These are phyloP conservation scores for Tachystola acroxantha DNA, from an alignment of 2,888 invertebrate species.

Conservation along the genomic window DNA sequence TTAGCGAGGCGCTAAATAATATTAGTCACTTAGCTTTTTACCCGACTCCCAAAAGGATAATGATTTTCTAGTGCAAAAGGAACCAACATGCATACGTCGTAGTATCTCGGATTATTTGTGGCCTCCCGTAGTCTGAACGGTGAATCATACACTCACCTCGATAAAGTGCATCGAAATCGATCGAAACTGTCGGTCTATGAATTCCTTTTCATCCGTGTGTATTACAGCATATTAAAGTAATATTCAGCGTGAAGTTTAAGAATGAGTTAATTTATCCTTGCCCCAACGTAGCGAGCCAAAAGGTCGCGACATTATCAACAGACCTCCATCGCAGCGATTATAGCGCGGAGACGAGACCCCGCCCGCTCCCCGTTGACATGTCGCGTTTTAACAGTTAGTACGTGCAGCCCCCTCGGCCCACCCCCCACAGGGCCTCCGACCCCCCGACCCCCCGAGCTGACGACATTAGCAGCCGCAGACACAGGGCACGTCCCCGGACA, in stretches of 20 bases:
- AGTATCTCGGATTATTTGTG: no score
- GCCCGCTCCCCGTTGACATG: conserved; percentile 64
- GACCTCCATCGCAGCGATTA: conserved; percentile 55
- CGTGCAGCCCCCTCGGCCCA: conserved; percentile 43
- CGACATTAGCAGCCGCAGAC: conserved; percentile 77
- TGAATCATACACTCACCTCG: no score
- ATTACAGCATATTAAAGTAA: no score
- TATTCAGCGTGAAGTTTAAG: background rate
- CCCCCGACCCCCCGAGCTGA: conserved; percentile 42
- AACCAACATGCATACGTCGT: no score
- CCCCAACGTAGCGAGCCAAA: conserved; percentile 26
- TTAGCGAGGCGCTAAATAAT: no score
- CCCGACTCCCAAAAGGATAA: no score
- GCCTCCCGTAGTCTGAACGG: no score
- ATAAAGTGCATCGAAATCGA: no score
- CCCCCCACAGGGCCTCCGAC: conserved; percentile 28
- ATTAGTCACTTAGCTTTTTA: no score
- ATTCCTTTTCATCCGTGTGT: no score
- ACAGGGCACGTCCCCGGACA: conserved; percentile 65
- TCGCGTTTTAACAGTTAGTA: conserved; percentile 74
- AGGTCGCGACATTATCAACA: conserved; percentile 69
- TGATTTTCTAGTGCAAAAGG: no score
- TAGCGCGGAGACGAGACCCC: conserved; percentile 49
- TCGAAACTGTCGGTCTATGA: no score
- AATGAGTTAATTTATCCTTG: conserved; percentile 1